These are phyloP conservation scores for Anthophora plumipes DNA, from an alignment of 2,888 invertebrate genomes.

Conservation along the genomic window DNA sequence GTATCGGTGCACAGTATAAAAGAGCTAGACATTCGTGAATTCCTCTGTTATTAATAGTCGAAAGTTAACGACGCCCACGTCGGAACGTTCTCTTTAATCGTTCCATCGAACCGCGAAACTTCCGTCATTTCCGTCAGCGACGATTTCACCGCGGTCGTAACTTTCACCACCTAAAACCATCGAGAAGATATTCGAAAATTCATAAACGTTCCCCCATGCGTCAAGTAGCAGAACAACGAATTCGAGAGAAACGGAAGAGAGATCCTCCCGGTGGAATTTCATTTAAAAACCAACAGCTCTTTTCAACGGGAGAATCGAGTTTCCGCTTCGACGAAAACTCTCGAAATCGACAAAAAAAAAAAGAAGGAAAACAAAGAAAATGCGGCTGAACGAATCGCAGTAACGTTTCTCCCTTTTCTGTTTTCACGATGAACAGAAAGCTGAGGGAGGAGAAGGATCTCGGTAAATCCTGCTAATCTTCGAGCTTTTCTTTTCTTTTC, in stretches of 20 bases:
- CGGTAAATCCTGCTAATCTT: slow-evolving; percentile 11
- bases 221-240: background rate
- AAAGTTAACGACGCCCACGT: background rate
- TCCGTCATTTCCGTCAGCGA: slow-evolving; percentile 2
- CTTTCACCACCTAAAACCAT: background rate
- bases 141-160: background rate
- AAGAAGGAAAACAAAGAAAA: background rate
- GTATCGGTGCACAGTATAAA: background rate
- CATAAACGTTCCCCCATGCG: background rate
- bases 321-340: background rate
- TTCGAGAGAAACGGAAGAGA: too few species aligned
- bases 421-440: background rate
- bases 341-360: background rate
- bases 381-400: background rate
- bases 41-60: slow-evolving; percentile 21
- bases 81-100: background rate
- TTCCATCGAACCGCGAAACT: background rate
- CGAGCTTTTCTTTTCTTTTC: slow-evolving; percentile 9
- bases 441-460: background rate
- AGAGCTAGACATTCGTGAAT: slow-evolving; percentile 7
- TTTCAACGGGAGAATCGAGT: background rate
- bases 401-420: background rate
- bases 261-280: background rate
- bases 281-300: background rate
- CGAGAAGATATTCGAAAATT: slow-evolving; percentile 1